Base-by-base conservation (phyloP, 1,140 invertebrate genomes). In the Proctacanthus coquilletti region DNA sequence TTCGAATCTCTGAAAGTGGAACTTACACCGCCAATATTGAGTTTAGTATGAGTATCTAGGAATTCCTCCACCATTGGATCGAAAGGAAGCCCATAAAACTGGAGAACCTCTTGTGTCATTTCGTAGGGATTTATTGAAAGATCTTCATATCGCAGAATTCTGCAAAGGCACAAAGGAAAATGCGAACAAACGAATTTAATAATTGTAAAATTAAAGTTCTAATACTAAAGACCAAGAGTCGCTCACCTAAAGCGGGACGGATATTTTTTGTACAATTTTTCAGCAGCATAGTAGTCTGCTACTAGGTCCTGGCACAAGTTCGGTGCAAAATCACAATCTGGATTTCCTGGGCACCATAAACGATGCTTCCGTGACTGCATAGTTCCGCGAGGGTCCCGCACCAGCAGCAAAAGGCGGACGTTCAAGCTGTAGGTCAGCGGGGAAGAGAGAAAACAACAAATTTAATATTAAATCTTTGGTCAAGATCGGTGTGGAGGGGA, bases 301-400 rank as follows among this genome's bases (percentile, higher is more conserved):
- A 80, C 74, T 62, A 92, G 75, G 61, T 89, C 85, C 19, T 70
- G 68, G 58, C 87, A 92, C 0, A 91, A 65, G 19, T 76, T 59
- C 17, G 66, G 56, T 0, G 84, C 76, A 50, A 85, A 70, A 51
- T 76, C 76, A 60, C 86, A 92, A 53, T 88, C 84, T 5, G 78
- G 72, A 40, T 76, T 68, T n/a, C 72, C 73, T 1, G 76, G 80
- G 53, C 86, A 92, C 80, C 86, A 91, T 34, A 75, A 71, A 3
- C 84, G 68, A 56, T 87, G 84, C 40, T 77, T 75, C 25, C 87
- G 65, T 0, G 85, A 89, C 56, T 88, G 84, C 53, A 89, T 64
- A 32, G 80, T 84, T 13, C 83, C 86, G 29, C 86, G 66, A 8
- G 86, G 87, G 64, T 91, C 87, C 30, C 86, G 68, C 23, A 88